phyloP scores from a whole-genome alignment of 2,888 invertebrate genomes.

The Liopterus haemorrhoidalis region DNA sequence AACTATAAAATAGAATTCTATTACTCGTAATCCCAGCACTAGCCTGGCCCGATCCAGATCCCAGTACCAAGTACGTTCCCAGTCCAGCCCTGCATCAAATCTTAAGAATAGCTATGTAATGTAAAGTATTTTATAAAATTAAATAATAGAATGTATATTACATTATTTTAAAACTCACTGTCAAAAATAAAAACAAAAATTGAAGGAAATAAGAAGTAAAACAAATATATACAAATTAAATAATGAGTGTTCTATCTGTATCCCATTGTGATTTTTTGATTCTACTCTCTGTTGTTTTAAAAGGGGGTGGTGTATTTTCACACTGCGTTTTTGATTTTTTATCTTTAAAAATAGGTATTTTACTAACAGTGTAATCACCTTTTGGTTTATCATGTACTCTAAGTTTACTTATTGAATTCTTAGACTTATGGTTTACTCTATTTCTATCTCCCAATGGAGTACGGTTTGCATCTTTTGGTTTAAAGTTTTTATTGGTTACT shows the following conservation, averaged over 20 bases:
- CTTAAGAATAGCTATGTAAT: too few relatives aligned
- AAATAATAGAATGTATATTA: too few relatives aligned
- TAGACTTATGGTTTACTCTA: slow-evolving; percentile 32
- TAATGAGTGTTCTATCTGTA: slow-evolving; percentile 41
- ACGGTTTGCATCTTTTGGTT: slow-evolving; percentile 30
- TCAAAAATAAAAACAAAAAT: too few relatives aligned
- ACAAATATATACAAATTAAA: slow-evolving; percentile 32
- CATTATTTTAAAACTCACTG: too few relatives aligned
- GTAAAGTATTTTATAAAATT: too few relatives aligned
- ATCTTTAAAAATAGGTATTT: slow-evolving; percentile 42
- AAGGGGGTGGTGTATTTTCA: slow-evolving; percentile 43
- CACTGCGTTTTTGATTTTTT: slow-evolving; percentile 37
- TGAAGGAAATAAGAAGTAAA: neutral
- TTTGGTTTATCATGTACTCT: slow-evolving; percentile 43
- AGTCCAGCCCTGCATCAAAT: too few relatives aligned
- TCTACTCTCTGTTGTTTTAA: slow-evolving; percentile 25
- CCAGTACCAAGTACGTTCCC: too few relatives aligned
- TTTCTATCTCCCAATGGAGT: slow-evolving; percentile 40
- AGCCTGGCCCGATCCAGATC: too few relatives aligned
- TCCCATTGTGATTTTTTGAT: slow-evolving; percentile 40
- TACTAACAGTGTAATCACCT: slow-evolving; percentile 35
- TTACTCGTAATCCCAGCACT: too few relatives aligned
- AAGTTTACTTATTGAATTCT: slow-evolving; percentile 35
- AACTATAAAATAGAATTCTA: too few relatives aligned
- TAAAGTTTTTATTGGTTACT: slow-evolving; percentile 39